Evolutionary conservation across 2,113 vertebrate genomes (phyloP).

Genomic region (Euleptes europaea): DNA sequence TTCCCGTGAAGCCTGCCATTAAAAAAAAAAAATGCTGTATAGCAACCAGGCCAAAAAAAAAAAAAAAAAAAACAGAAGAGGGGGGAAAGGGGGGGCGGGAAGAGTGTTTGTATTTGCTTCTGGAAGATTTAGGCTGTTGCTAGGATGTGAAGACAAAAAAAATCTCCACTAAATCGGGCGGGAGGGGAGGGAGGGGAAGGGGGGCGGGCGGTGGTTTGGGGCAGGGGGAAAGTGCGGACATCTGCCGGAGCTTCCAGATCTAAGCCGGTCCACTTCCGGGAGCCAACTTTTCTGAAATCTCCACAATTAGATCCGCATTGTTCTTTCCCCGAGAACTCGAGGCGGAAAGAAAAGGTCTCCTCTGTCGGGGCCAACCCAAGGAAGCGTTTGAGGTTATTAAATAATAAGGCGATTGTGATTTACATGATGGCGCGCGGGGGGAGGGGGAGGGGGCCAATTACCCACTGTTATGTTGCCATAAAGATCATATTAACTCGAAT

Average conservation of each 20-base stretch:
- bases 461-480: slow-evolving; percentile 90
- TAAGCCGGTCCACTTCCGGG: slow-evolving; percentile 84
- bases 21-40: slow-evolving; percentile 62
- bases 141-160: slow-evolving; percentile 72
- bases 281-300: slow-evolving; percentile 85
- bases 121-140: slow-evolving; percentile 80
- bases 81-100: rapidly evolving
- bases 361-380: slow-evolving; percentile 87
- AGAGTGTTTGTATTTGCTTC: slow-evolving; percentile 59
- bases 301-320: slow-evolving; percentile 87
- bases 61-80: too few species aligned
- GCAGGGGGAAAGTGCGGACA: slow-evolving; percentile 71
- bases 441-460: slow-evolving; percentile 90
- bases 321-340: slow-evolving; percentile 82
- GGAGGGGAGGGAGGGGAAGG: slow-evolving; percentile 53
- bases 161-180: slow-evolving; percentile 66
- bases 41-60: slow-evolving; percentile 54
- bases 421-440: slow-evolving; percentile 87
- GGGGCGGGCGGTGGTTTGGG: slow-evolving; percentile 59
- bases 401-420: slow-evolving; percentile 97
- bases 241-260: slow-evolving; percentile 80
- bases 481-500: slow-evolving; percentile 94
- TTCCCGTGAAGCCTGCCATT: slow-evolving; percentile 46
- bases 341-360: slow-evolving; percentile 83
- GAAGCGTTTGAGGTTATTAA: slow-evolving; percentile 97